Evolutionary conservation across 2,113 vertebrate species (phyloP).

Genomic region (Triplophysa rosa): DNA sequence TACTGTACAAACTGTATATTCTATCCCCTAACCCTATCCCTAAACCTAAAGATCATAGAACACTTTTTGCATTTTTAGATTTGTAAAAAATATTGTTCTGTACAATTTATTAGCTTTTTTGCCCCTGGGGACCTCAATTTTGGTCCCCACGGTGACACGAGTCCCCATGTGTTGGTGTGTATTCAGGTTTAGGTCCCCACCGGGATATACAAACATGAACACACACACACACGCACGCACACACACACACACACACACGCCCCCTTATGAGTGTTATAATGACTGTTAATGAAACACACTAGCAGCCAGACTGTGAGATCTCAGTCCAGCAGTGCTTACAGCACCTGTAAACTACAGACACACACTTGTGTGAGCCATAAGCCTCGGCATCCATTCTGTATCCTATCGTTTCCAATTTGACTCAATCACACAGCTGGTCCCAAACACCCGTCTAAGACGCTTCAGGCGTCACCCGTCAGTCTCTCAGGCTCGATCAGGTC

Average conservation of each 20-base stretch:
- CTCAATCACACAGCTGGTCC: slow-evolving; percentile 30
- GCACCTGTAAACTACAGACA: slow-evolving; percentile 12
- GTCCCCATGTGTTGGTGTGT: no score
- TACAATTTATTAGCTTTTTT: no score
- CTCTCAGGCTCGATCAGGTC: neutral
- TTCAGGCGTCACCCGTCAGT: slow-evolving; percentile 22
- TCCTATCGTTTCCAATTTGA: slow-evolving; percentile 35
- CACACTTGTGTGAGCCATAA: neutral
- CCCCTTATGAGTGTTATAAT: slow-evolving; percentile 15
- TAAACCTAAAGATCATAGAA: no score
- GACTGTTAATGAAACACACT: slow-evolving; percentile 51
- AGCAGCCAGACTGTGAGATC: slow-evolving; percentile 15
- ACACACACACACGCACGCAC: no score
- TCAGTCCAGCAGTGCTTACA: slow-evolving; percentile 2
- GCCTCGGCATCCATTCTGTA: slow-evolving; percentile 20
- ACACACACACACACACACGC: neutral
- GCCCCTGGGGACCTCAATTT: no score
- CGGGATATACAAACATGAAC: no score
- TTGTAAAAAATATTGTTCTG: no score
- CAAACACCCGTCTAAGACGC: slow-evolving; percentile 15
- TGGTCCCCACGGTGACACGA: no score
- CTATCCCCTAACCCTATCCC: no score
- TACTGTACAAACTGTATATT: no score
- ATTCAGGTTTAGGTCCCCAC: no score
- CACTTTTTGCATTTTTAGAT: no score